phyloP scores from a whole-genome alignment of 2,888 invertebrate species.

The Aricia artaxerxes region DNA sequence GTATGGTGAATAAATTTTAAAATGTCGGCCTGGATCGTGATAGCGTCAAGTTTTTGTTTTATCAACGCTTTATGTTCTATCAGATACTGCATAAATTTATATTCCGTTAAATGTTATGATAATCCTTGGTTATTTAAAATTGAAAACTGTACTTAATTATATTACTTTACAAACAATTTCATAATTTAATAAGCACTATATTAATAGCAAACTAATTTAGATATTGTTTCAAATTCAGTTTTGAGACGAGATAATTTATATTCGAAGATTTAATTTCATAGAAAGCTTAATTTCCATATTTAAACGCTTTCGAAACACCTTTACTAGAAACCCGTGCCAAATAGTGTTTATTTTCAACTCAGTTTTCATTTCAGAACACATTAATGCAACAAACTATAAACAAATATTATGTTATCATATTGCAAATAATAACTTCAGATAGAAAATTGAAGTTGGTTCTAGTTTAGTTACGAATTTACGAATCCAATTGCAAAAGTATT shows the following conservation, averaged over 20 bases:
- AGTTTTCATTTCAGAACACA: conserved; percentile 19
- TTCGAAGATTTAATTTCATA: conserved; percentile 44
- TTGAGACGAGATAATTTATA: not conserved
- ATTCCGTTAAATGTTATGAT: too few relatives aligned
- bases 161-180: not conserved
- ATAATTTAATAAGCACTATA: not conserved
- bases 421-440: not conserved
- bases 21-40: not conserved
- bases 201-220: not conserved
- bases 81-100: too few relatives aligned
- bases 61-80: not conserved
- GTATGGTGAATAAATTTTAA: not conserved
- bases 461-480: not conserved
- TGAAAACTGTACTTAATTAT: not conserved
- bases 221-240: not conserved
- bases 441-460: not conserved
- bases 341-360: conserved; percentile 39
- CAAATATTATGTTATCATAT: not conserved
- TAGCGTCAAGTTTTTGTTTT: not conserved
- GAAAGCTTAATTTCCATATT: conserved; percentile 42
- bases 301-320: conserved; percentile 44
- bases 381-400: not conserved
- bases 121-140: not conserved
- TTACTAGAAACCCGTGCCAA: conserved; percentile 41
- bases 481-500: too few relatives aligned